Conservation (phyloP, 1,140 invertebrate genomes). For the Psix sp. region DNA sequence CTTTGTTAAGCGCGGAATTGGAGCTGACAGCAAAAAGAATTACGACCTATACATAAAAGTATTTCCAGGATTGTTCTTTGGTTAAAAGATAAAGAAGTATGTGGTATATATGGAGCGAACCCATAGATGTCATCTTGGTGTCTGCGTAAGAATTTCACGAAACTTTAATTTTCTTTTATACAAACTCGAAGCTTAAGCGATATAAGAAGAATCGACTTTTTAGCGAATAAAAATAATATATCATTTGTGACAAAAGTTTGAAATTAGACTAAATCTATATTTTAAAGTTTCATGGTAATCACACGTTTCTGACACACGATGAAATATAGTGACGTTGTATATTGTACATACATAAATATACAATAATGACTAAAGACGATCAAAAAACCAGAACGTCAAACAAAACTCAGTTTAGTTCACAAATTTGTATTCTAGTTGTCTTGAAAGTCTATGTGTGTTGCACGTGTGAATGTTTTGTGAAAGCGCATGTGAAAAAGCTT, state of each 20-base stretch:
- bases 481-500: conserved; percentile 45
- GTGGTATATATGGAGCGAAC: conserved; percentile 19
- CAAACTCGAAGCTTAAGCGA: conserved; percentile 33
- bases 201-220: conserved; percentile 23
- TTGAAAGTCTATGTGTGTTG: conserved; percentile 39
- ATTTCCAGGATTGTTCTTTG: conserved; percentile 21
- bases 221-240: conserved; percentile 9
- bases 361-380: too few relatives aligned
- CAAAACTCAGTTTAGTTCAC: conserved; percentile 45
- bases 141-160: conserved; percentile 22
- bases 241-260: too few relatives aligned
- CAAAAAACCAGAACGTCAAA: too few relatives aligned
- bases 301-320: too few relatives aligned
- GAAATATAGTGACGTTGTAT: too few relatives aligned
- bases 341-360: too few relatives aligned
- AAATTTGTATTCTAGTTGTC: conserved; percentile 26
- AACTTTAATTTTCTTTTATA: conserved; percentile 32
- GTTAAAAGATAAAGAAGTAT: conserved; percentile 43
- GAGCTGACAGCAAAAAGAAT: conserved; percentile 38
- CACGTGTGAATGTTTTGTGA: conserved; percentile 46
- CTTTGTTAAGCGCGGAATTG: conserved; percentile 30
- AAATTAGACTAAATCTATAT: too few relatives aligned
- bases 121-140: conserved; percentile 17
- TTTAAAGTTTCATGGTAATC: too few relatives aligned
- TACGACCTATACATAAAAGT: conserved; percentile 52